A percentile compares a stretch with the other conserved stretches of the same genome.
Evolutionary conservation across 2,113 vertebrate genomes (phyloP).

Genomic region (Pterocles orientalis): DNA sequence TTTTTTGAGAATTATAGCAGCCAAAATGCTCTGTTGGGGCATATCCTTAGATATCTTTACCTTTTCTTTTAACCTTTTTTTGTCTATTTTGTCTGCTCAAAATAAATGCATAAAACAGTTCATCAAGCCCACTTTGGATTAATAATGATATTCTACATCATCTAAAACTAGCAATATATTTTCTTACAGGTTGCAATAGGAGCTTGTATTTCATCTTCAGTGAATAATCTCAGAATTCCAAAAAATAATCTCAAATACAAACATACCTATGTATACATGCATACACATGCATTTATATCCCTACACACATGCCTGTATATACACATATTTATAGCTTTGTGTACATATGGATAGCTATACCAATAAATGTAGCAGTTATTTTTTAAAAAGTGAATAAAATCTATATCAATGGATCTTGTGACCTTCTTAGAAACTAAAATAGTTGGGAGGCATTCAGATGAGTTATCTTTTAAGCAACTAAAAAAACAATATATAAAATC

Average conservation of each 20-base stretch:
- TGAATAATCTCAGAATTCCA: background rate
- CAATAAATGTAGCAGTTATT: background rate
- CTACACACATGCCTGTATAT: background rate
- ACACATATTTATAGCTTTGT: background rate
- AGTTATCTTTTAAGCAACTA: background rate
- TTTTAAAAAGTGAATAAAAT: background rate
- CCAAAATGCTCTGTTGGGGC: background rate
- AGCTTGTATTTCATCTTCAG: background rate
- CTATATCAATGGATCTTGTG: background rate
- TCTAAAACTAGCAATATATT: background rate
- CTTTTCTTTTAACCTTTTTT: background rate
- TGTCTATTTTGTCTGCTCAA: background rate
- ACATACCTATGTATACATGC: background rate
- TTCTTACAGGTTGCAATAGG: background rate
- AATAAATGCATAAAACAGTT: background rate
- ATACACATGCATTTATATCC: background rate
- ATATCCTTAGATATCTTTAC: background rate
- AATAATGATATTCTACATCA: background rate
- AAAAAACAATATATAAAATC: background rate
- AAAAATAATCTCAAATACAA: background rate
- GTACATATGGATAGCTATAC: background rate
- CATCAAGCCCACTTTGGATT: background rate
- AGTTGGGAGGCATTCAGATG: background rate
- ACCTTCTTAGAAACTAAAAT: background rate
- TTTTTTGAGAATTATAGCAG: background rate